Evolutionary conservation across 2,888 invertebrate species (phyloP), one percentile per base, ranked within the genome.

Genomic region (Leptopterna dolabrata): DNA sequence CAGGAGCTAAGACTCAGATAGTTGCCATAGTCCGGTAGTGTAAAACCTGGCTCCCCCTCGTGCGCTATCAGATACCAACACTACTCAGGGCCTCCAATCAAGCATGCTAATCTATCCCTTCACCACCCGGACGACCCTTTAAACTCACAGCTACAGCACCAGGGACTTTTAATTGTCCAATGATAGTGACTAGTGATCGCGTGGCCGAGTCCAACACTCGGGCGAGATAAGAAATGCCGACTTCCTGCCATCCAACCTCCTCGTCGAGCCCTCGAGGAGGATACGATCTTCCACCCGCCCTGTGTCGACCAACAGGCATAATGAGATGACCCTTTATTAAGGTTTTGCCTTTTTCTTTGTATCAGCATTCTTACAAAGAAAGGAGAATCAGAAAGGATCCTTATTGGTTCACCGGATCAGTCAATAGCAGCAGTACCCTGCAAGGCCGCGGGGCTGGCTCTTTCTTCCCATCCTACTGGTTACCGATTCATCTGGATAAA

Each of bases 241-340:
- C 83, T 36, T 70, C 63, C 27, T 55, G 41, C 36, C 27, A 41
- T 24, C 70, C 41, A 19, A 11, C n/a, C 63, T 27, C 19, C 11
- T 9, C 63, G 4, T 63, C 63, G 19, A 63, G 63, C 24, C 83
- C 11, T 41, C 43, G n/a, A 29, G 45, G 45, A 78, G 41, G 41
- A 43, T 41, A n/a, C 43, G 45, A 78, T 45, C n/a, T 24, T 19
- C 45, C 45, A 41, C 24, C 24, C 78, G 11, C 43, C 27, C 70
- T 41, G 63, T 1, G 43, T 41, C 83, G 43, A 63, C 70, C 83
- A 70, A 70, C 70, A 70, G 70, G 83, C 83, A 83, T 83, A 83
- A 83, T 83, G 83, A 83, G 83, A 83, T 83, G 83, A 83, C 83
- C 83, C 83, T 83, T 83, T 83, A 83, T 83, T 83, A 83, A 70